A percentile compares a stretch with the other conserved stretches of the same genome.
phyloP scores from a whole-genome alignment of 2,888 invertebrate genomes.

The Alviniconcha strummeri region DNA sequence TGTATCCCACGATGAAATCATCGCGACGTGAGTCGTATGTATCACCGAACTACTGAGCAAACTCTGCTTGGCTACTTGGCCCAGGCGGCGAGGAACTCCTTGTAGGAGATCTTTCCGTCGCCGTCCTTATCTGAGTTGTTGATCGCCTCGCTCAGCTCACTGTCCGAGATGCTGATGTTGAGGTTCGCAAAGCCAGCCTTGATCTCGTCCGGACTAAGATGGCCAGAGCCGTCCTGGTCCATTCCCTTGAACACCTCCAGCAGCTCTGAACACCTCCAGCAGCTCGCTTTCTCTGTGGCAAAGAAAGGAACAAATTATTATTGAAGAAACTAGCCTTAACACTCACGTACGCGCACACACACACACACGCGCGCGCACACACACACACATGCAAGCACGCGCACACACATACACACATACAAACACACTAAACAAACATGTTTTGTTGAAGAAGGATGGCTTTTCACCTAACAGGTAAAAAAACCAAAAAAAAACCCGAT shows the following conservation, averaged over 20 bases:
- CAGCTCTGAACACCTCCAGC: conserved; percentile 82
- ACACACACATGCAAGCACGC: not conserved
- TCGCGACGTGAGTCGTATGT: no score
- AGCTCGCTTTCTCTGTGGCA: not conserved
- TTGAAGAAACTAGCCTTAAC: not conserved
- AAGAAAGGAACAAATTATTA: not conserved
- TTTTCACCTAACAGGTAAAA: no score
- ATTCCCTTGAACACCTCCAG: conserved; percentile 98
- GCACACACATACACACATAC: not conserved
- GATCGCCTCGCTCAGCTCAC: conserved; percentile 99
- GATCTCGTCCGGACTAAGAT: conserved; percentile 97
- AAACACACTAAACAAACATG: not conserved
- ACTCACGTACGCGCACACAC: no score
- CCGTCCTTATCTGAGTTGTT: conserved; percentile 96
- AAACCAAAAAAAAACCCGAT: no score
- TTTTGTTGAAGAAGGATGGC: no score
- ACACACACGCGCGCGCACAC: no score
- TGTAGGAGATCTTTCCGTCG: conserved; percentile 17
- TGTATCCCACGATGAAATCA: no score
- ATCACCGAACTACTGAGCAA: no score
- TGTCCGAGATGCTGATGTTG: conserved; percentile 98
- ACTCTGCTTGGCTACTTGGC: no score
- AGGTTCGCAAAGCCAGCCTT: conserved; percentile 99
- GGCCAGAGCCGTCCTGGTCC: conserved; percentile 99
- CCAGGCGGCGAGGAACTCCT: conserved; percentile 64